These are phyloP conservation scores for Eunapius fragilis DNA, from an alignment of 37 sponge, comb jelly and placozoan genomes.

Conservation along the genomic window DNA sequence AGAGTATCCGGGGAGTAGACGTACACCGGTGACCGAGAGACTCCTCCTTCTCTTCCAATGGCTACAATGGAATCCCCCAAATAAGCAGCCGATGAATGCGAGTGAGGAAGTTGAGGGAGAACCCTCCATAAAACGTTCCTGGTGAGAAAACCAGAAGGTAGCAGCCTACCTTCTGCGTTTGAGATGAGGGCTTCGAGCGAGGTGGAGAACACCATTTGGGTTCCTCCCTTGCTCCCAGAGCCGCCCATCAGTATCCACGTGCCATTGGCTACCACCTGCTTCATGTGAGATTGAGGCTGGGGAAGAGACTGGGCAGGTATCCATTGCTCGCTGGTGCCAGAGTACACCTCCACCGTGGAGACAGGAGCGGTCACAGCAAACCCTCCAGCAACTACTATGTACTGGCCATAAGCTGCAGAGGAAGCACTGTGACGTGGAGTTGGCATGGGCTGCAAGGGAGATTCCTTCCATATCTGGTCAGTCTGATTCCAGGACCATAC, in stretches of 20 bases:
- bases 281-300: slow-evolving; percentile 7
- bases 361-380: not conserved
- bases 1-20: slow-evolving; percentile 17
- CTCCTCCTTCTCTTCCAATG: not conserved
- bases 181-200: not conserved
- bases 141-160: not conserved
- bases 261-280: not conserved
- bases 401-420: slow-evolving; percentile 1
- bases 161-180: not conserved
- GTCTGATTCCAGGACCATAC: not conserved
- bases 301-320: slow-evolving; percentile 7
- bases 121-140: not conserved
- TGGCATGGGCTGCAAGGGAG: slow-evolving; percentile 17
- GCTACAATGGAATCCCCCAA: slow-evolving; percentile 6
- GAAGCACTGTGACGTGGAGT: slow-evolving; percentile 9
- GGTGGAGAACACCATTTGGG: not conserved
- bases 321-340: slow-evolving; percentile 1
- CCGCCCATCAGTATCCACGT: slow-evolving; percentile 6
- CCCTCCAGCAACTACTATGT: slow-evolving; percentile 17
- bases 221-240: not conserved
- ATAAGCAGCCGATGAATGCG: not conserved
- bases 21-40: not conserved
- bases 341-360: slow-evolving; percentile 2
- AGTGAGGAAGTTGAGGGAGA: not conserved
- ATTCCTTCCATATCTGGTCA: not conserved